phyloP scores from a whole-genome alignment of 1,140 invertebrate genomes.

The Orius insidiosus region DNA sequence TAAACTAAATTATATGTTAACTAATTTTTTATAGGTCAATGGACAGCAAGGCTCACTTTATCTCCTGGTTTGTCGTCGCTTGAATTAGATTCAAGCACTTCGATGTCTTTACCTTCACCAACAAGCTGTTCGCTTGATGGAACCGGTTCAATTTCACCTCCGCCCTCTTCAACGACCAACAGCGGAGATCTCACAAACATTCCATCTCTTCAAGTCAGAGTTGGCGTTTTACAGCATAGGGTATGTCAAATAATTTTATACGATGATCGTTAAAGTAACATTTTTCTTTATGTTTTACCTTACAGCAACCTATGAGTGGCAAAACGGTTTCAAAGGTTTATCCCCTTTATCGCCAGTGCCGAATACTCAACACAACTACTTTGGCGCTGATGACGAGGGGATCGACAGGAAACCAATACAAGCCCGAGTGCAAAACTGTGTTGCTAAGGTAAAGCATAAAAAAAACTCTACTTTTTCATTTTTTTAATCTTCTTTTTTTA shows the following conservation, averaged over 20 bases:
- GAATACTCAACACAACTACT: conserved; percentile 1
- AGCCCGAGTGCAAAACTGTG: not conserved
- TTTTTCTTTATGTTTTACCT: not conserved
- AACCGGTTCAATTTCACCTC: conserved; percentile 28
- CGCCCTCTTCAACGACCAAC: conserved; percentile 18
- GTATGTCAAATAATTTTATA: conserved; percentile 37
- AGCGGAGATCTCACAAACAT: conserved; percentile 23
- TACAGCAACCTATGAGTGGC: conserved; percentile 4
- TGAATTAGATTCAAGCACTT: conserved; percentile 57
- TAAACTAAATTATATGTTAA: not conserved
- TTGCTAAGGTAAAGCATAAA: conserved; percentile 1
- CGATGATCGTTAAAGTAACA: not conserved
- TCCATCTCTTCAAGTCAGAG: conserved; percentile 41
- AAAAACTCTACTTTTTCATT: conserved; percentile 2
- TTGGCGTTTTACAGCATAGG: conserved; percentile 66
- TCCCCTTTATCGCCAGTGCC: conserved; percentile 1
- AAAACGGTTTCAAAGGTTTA: conserved; percentile 1
- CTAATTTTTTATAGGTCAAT: not conserved
- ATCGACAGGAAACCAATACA: not conserved
- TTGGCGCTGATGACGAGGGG: conserved; percentile 4
- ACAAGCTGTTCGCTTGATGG: conserved; percentile 50
- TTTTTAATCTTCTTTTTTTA: conserved; percentile 29
- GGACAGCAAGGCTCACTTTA: conserved; percentile 32
- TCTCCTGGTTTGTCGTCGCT: conserved; percentile 52
- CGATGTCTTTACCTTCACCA: conserved; percentile 58